Base-by-base conservation (phyloP, 2,888 invertebrate genomes). In the Charanyca ferruginea region DNA sequence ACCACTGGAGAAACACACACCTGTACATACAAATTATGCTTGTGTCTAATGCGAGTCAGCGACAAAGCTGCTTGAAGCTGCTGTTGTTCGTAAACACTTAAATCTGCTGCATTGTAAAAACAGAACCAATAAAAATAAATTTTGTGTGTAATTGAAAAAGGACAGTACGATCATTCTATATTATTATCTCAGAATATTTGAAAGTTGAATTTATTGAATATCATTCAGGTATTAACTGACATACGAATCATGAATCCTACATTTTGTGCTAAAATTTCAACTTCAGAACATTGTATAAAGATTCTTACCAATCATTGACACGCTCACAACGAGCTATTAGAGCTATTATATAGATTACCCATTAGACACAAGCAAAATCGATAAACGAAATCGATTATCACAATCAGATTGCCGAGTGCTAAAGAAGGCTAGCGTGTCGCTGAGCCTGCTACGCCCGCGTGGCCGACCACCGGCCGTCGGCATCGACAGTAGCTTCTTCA, bases 391-490 rank as follows among this genome's bases (percentile, higher is more conserved):
- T 78, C 72, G 81, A 77, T 83, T 79, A 72, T 88, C 86, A 83
- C 85, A 77, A 88, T 91, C 92, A 96, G 96, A 95, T 95, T 95
- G 95, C 91, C 95, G 96, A 83, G 86, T 95, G 80, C 91, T 89
- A 88, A 95, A 95, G 91, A 89, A 89, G 77, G 87, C 93, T 82
- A 95, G 93, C 81, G 95, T 91, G 5, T 93, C 96, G 67, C 90
- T 96, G 65, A 92, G 92, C 73, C 80, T 92, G 79, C 93, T 94
- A 0, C 76, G 95, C 79, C 94, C 95, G 22, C 93, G 95, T 52
- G 94, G 93, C 42, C 91, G 93, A 0, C 94, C 95, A 68, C 93
- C 95, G 11, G 90, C 90, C 44, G 91, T 94, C 54, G 94, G 92
- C 73, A 79, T 95, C 73, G 93, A 92, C 87, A 79, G 74, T 73